These are phyloP conservation scores for Lytechinus variegatus DNA, from an alignment of 35 echinoderm and acorn worm genomes.

Conservation along the genomic window DNA sequence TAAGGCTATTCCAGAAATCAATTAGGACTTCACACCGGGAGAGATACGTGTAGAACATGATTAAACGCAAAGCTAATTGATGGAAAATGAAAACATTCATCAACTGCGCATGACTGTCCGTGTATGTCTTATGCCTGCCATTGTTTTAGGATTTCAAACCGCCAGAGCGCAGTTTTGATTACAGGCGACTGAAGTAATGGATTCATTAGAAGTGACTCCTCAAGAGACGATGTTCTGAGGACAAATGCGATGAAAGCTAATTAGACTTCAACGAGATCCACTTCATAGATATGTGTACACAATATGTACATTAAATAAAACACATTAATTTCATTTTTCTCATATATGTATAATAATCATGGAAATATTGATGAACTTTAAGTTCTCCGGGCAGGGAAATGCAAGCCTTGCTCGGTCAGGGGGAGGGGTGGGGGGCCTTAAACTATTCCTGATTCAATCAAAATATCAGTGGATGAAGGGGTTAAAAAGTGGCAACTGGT, in stretches of 20 bases:
- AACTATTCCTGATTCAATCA: too few species aligned
- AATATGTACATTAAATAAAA: neutral
- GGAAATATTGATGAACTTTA: too few species aligned
- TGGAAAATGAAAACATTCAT: slow-evolving; percentile 6
- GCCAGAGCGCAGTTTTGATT: neutral
- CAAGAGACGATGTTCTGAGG: neutral
- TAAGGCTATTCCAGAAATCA: neutral
- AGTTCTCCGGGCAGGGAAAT: too few species aligned
- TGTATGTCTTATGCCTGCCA: neutral
- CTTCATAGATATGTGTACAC: neutral
- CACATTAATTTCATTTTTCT: neutral
- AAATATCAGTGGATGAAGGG: too few species aligned
- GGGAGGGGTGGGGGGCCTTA: too few species aligned
- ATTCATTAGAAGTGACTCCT: slow-evolving; percentile 12
- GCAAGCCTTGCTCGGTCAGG: too few species aligned
- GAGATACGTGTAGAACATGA: neutral
- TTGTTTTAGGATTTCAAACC: neutral
- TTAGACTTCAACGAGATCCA: neutral
- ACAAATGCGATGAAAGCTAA: neutral
- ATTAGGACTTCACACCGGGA: neutral
- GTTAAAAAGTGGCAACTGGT: too few species aligned
- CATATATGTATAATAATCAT: neutral
- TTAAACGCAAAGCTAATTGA: neutral
- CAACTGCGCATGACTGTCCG: neutral
- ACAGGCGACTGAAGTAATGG: neutral